Evolutionary conservation across 2,797 vertebrate species (phyloP).

Genomic region (Coracias cyanogaster): DNA sequence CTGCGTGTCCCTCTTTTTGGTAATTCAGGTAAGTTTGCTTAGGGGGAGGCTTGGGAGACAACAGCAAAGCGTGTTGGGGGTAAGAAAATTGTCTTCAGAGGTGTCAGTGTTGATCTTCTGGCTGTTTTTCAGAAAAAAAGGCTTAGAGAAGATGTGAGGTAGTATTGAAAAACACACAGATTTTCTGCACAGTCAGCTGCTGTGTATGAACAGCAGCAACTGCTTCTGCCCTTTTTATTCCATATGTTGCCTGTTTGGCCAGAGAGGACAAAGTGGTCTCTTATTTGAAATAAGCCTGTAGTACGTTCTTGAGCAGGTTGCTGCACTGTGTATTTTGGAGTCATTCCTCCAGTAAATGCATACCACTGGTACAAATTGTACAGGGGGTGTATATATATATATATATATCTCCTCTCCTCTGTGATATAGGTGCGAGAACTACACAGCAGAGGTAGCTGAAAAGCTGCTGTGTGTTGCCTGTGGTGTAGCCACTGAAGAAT

Average conservation of each 20-base stretch:
- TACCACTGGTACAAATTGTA: background rate
- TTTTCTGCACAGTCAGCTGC: background rate
- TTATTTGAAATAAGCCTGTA: background rate
- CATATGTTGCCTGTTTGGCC: background rate
- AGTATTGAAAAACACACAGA: background rate
- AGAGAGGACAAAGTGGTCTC: conserved; percentile 19
- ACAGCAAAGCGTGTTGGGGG: fast-evolving
- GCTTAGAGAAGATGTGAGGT: background rate
- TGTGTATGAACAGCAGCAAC: background rate
- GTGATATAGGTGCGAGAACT: background rate
- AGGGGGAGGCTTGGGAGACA: background rate
- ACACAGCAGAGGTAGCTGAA: background rate
- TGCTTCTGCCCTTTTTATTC: conserved; percentile 40
- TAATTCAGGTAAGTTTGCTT: background rate
- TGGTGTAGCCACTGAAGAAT: background rate
- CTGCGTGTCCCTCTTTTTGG: background rate
- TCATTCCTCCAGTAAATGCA: conserved; percentile 42
- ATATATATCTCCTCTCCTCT: background rate
- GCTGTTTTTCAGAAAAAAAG: conserved; percentile 19
- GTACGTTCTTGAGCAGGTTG: conserved; percentile 14
- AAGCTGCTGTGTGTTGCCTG: conserved; percentile 15
- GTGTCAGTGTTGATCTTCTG: background rate
- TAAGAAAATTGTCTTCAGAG: conserved; percentile 21
- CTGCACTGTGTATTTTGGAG: conserved; percentile 44
- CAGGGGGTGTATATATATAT: too few species aligned